These are phyloP conservation scores for Desoria tigrina DNA, from an alignment of 2,888 invertebrate genomes.

Conservation along the genomic window DNA sequence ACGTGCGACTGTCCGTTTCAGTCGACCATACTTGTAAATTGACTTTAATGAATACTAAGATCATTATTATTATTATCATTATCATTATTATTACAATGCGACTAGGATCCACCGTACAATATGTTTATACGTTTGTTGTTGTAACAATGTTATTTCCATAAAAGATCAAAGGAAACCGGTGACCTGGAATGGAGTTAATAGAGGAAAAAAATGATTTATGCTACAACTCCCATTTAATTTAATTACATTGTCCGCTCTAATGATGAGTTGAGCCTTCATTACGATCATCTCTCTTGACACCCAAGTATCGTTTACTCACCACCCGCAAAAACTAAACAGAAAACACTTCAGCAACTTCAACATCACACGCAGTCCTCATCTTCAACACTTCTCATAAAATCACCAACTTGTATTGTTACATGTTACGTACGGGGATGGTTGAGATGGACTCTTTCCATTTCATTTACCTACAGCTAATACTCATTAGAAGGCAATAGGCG, in stretches of 20 bases:
- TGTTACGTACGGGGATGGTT: background rate
- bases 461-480: conserved; percentile 23
- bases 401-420: background rate
- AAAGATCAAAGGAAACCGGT: conserved; percentile 46
- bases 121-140: conserved; percentile 18
- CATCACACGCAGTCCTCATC: conserved; percentile 3
- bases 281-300: conserved; percentile 34
- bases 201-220: conserved; percentile 46
- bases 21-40: no score
- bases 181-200: conserved; percentile 39
- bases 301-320: conserved; percentile 25
- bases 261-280: conserved; percentile 50
- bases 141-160: conserved; percentile 24
- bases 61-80: no score
- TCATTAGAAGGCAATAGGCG: background rate
- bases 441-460: conserved; percentile 14
- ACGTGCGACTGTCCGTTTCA: no score
- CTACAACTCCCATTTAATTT: conserved; percentile 49
- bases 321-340: conserved; percentile 48
- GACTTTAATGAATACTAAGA: no score
- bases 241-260: conserved; percentile 50
- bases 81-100: no score
- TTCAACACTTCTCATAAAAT: conserved; percentile 12
- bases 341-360: conserved; percentile 26
- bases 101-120: no score